Evolutionary conservation across 1,140 invertebrate genomes (phyloP), one percentile per base, ranked within the genome.

Genomic region (Cotesia vestalis): DNA sequence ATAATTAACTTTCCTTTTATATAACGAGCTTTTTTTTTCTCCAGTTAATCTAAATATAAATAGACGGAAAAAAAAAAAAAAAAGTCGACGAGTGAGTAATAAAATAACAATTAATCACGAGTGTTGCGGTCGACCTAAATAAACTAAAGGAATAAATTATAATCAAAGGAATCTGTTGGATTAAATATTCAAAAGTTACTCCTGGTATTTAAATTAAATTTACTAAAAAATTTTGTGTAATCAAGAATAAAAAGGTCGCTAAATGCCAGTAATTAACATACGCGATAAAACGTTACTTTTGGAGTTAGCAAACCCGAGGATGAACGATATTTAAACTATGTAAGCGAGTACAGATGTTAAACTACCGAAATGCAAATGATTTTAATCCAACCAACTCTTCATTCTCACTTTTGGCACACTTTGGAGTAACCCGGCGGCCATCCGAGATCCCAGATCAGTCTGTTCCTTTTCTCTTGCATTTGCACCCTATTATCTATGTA

Each of bases 311-410:
- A 35, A 60, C 14, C n/a, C 0, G 51, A 20, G 51, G 52, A 12
- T 40, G 5, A 51, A 36, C 4, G 59, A 35, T 27, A 52, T 46
- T 62, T 70, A 14, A 62, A 36, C 40, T 5, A 8, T 36, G 35
- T 46, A 51, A 35, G n/a, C 12, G 40, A 70, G n/a, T 46, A 57
- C 59, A 67, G 69, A 73, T 73, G 59, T 51, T 46, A 51, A 62
- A 69, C n/a, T 52, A 59, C 27, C 20, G 27, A 73, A 73, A 73
- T 73, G 72, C 51, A 73, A 64, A 73, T 64, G n/a, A 57, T 68
- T 63, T 68, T 73, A 73, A 73, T 73, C 46, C 66, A n/a, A 27
- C 11, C 20, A n/a, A 27, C 34, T 34, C 38, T 46, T 14, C n/a
- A 12, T 46, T 60, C 55, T 8, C 59, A 6, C 55, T 61, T 57